Base-by-base conservation (phyloP, 64 coral and sea anemone genomes). In the Montipora foliosa region DNA sequence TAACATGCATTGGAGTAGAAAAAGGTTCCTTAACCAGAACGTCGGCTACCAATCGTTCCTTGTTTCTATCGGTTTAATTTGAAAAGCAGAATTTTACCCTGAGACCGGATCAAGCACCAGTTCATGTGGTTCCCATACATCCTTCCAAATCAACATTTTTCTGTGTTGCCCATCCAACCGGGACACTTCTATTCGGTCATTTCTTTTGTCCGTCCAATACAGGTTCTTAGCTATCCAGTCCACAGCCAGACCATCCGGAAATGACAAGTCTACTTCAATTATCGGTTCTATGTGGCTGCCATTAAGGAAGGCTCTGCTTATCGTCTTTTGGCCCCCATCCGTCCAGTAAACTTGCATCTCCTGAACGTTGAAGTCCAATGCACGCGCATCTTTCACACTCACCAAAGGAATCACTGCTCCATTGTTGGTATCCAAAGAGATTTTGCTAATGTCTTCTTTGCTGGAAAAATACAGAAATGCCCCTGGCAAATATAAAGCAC, bases 171-270 rank as follows among this genome's bases (percentile, higher is more conserved):
- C 98, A 77, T 99, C 95, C 10, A 99, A 48, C 45, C 95, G 81
- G 52, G 97, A 53, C 6, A 95, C 92, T 29, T 99, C 97, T 92
- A 99, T 99, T 76, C 91, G 87, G 68, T 94, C 82, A 17, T 45
- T 84, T 24, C 78, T 79, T 3, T 89, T 88, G 72, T 99, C 97
- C 47, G 97, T 92, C 97, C 97, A 99, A 64, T 89, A 99, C 17
- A 99, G 78, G 16, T 99, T 99, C 59, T 96, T 83, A 8, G 94
- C 97, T 47, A 99, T 94, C 97, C 97, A 99, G 14, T 99, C 97
- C 9, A 99, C 97, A 47, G 97, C 97, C 20, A 98, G 25, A 11
- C 97, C 97, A 89, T 96, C 94, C 5, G 94, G 97, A 47, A 80
- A 94, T 8, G 24, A 0, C 4, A 98, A 19, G 4, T 87, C 97